Percentiles rank a stretch among this genome's conserved stretches.
phyloP scores from a whole-genome alignment of 2,888 invertebrate species.

The Drosophila rubida region DNA sequence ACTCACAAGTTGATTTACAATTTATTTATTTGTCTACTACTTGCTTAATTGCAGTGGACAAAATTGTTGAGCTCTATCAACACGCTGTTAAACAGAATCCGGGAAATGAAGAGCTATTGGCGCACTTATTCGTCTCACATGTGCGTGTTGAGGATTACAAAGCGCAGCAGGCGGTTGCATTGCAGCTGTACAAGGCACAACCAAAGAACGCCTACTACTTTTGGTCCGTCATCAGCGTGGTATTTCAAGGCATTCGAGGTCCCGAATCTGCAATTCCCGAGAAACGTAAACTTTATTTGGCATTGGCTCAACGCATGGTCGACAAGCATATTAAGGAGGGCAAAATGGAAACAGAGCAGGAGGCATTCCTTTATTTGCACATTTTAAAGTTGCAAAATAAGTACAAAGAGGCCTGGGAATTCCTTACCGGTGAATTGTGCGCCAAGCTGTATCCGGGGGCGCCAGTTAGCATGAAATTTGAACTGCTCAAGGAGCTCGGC shows the following conservation, averaged over 20 bases:
- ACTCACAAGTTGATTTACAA: neutral
- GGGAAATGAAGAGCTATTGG: constrained; percentile 95
- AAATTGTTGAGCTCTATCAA: constrained; percentile 95
- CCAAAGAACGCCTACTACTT: constrained; percentile 98
- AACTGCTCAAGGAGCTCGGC: constrained; percentile 89
- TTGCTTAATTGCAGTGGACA: constrained; percentile 88
- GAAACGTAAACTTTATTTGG: constrained; percentile 90
- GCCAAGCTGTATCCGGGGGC: constrained; percentile 89
- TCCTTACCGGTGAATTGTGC: constrained; percentile 92
- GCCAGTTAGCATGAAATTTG: constrained; percentile 89
- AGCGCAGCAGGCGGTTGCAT: constrained; percentile 95
- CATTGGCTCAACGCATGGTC: constrained; percentile 97
- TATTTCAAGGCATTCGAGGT: constrained; percentile 90
- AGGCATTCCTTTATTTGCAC: constrained; percentile 95
- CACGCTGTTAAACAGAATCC: constrained; percentile 94
- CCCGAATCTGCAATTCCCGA: constrained; percentile 86
- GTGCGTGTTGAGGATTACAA: constrained; percentile 95
- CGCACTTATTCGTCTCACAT: constrained; percentile 98
- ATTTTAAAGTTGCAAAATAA: constrained; percentile 93
- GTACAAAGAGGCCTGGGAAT: constrained; percentile 91
- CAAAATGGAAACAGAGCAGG: constrained; percentile 96
- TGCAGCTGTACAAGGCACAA: constrained; percentile 95
- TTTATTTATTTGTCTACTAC: neutral
- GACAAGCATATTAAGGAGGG: constrained; percentile 94
- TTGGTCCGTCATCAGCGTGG: constrained; percentile 98